Evolutionary conservation across 1,140 invertebrate genomes (phyloP), one percentile per base, ranked within the genome.

Genomic region (Drosophila obscura): DNA sequence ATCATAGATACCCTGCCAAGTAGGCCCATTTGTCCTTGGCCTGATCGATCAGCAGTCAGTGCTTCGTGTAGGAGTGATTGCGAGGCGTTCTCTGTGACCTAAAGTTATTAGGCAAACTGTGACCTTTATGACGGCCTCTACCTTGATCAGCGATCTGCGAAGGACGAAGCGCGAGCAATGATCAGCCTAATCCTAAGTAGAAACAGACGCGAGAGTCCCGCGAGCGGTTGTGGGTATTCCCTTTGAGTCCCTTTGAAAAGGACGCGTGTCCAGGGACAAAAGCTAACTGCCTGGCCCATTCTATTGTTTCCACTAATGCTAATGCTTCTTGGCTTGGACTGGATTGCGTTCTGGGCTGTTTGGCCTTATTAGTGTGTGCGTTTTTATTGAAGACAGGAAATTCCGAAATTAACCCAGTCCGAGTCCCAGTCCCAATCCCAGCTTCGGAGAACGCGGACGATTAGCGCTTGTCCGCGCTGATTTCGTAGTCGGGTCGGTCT

Each of bases 51-150:
- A 80, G 63, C 82, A 85, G 82, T 85, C 82, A 85, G 65, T 85
- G 80, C 65, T 88, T 87, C 84, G 76, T n/a, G 83, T 87, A 88
- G 83, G 83, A 87, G 83, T 87, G 83, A 87, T 67, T 61, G 52
- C 61, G 49, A 83, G 83, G 83, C 83, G 79, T 87, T 83, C 68
- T 77, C 67, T 75, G 83, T 88, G 83, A 87, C 79, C 83, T 88
- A 88, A 87, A 83, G 83, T 73, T 87, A 88, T 87, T 87, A 88
- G 79, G 51, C 83, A 87, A 87, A 82, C 35, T 58, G 65, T 83
- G 82, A 88, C 72, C 79, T 88, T 85, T 85, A 67, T 59, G 69
- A 62, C 69, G 41, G 68, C 45, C 51, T 49, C 39, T 51, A 39
- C 62, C 53, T 69, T 59, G 80, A 66, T 57, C 52, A 58, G 28